Conservation (phyloP, 2,888 invertebrate species). For the Amphimallon solstitiale region DNA sequence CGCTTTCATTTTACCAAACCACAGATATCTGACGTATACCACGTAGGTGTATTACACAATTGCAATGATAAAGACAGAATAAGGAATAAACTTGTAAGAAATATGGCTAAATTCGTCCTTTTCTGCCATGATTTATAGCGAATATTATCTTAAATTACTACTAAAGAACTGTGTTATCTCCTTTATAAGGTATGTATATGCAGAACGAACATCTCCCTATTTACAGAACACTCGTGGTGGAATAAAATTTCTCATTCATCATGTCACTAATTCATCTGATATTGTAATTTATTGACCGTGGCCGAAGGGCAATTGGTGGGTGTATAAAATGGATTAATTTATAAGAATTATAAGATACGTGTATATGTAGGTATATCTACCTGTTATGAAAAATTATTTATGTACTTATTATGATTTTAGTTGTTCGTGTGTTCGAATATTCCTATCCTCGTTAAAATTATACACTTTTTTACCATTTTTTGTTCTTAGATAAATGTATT, state of each 20-base stretch:
- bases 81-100: slow-evolving; percentile 1
- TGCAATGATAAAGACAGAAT: background rate
- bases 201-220: background rate
- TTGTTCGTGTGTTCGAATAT: too few species aligned
- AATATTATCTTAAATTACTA: slow-evolving; percentile 12
- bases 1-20: too few species aligned
- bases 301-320: slow-evolving; percentile 45
- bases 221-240: slow-evolving; percentile 17
- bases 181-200: background rate
- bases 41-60: too few species aligned
- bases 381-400: background rate
- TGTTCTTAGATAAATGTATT: too few species aligned
- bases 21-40: too few species aligned
- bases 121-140: slow-evolving; percentile 9
- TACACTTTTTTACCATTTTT: too few species aligned
- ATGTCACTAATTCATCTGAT: slow-evolving; percentile 41
- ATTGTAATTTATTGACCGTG: slow-evolving; percentile 51
- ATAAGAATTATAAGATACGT: background rate
- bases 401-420: too few species aligned
- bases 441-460: too few species aligned
- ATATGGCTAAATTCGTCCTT: slow-evolving; percentile 11
- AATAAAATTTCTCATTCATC: slow-evolving; percentile 36
- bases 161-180: background rate
- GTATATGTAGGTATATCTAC: slow-evolving; percentile 1
- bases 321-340: slow-evolving; percentile 15